Base-by-base conservation (phyloP, 2,113 vertebrate genomes). In the Lamprotornis superbus region DNA sequence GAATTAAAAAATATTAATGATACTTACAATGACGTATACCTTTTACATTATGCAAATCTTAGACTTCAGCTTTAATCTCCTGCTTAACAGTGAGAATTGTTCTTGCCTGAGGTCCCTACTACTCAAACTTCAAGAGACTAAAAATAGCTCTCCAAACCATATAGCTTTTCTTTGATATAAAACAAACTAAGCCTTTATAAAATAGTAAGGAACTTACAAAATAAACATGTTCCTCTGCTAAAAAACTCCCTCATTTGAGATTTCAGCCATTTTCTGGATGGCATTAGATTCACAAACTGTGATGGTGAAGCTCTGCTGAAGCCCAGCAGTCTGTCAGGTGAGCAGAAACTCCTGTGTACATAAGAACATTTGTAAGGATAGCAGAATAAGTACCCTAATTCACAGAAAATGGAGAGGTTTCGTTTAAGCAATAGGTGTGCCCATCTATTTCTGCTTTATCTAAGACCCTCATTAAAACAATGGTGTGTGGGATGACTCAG, bases 41-140 rank as follows among this genome's bases (percentile, higher is more conserved):
- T 94, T 96, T 94, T 94, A 88, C 87, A 91, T 93, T 96, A 96
- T 94, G 96, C 93, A 96, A 92, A 95, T 94, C 76, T 96, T 95
- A 89, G 87, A 97, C 88, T 86, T 87, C 63, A 70, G 87, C 70
- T 96, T 89, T 96, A 94, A 97, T 97, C 94, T 96, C 91, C 90
- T 79, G 71, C 75, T 96, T 94, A 94, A 97, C 93, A 94, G 84
- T 57, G 90, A 96, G 93, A 97, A 96, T 74, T 95, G 80, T 75
- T 96, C 93, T 97, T 95, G 96, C 97, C 97, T 96, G 93, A 76
- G 90, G 95, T 97, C 67, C 52, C 84, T 90, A 61, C 65, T 67
- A 83, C 55, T 84, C 67, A 96, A 25, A 90, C 47, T 94, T 96
- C 55, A 92, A 93, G 87, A 97, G 87, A 97, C 93, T 94, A 97